These are phyloP conservation scores for Botia kubotai DNA, from an alignment of 2,797 vertebrate species.

Conservation along the genomic window DNA sequence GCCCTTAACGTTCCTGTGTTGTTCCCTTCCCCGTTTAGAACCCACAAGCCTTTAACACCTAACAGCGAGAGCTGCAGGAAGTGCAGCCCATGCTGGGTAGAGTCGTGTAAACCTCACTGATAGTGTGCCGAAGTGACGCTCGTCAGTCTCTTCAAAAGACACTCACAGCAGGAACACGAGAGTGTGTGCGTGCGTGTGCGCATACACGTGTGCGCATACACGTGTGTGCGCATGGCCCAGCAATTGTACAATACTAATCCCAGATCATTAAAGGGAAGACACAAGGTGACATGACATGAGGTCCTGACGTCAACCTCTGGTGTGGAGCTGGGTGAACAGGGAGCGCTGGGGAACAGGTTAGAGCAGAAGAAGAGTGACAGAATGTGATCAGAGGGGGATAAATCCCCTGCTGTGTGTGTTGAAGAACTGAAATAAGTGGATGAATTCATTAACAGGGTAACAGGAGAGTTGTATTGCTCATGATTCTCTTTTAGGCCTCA, in stretches of 20 bases:
- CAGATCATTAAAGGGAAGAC: conserved; percentile 19
- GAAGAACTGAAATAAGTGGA: conserved; percentile 53
- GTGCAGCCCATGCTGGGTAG: conserved; percentile 41
- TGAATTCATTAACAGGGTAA: not conserved
- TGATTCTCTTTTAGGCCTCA: too few species aligned
- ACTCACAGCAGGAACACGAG: conserved; percentile 16
- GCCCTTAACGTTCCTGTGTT: too few species aligned
- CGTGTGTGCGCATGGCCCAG: conserved; percentile 18
- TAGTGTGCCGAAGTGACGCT: conserved; percentile 54
- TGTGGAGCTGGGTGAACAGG: not conserved
- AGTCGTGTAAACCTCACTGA: conserved; percentile 42
- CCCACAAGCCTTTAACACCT: conserved; percentile 27
- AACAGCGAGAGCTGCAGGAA: conserved; percentile 38
- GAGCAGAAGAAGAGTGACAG: conserved; percentile 52
- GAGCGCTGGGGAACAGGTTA: conserved; percentile 49
- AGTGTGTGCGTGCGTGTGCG: conserved; percentile 35
- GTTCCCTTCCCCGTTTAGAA: conserved; percentile 12
- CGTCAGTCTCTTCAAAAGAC: conserved; percentile 56
- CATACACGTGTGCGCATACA: too few species aligned
- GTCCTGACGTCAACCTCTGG: conserved; percentile 63
- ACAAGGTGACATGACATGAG: conserved; percentile 63
- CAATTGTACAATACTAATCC: conserved; percentile 49
- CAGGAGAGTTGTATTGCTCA: not conserved
- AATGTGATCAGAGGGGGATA: not conserved
- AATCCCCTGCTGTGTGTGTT: not conserved